phyloP scores from a whole-genome alignment of 2,113 vertebrate genomes.

The Macheiramphus alcinus region DNA sequence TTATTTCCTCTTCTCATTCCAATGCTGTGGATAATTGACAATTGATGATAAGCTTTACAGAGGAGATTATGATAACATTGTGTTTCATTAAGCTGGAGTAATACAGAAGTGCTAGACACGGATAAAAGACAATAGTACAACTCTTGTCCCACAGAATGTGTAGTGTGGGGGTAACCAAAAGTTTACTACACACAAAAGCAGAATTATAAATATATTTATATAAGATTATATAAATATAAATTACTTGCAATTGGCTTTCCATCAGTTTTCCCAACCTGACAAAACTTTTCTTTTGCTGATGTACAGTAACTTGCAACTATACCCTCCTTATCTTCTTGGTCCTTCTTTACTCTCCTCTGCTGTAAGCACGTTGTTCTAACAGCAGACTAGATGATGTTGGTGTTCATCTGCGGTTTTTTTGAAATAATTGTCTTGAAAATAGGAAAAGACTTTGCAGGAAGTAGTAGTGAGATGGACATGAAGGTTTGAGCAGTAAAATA shows the following conservation, averaged over 20 bases:
- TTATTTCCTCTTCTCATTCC: not conserved
- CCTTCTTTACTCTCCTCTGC: not conserved
- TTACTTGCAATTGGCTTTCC: not conserved
- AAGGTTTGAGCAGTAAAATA: not conserved
- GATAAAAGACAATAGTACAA: not conserved
- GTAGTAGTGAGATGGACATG: not conserved
- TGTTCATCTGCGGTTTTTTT: not conserved
- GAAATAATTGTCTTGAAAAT: not conserved
- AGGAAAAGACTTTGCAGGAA: not conserved
- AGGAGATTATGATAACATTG: not conserved
- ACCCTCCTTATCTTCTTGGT: not conserved
- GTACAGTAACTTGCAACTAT: not conserved
- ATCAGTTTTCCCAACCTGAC: not conserved
- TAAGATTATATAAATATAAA: not conserved
- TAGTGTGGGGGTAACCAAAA: not conserved
- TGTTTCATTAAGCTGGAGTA: not conserved
- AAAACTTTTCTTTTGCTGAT: not conserved
- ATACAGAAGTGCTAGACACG: not conserved
- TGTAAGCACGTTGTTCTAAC: not conserved
- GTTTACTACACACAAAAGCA: not conserved
- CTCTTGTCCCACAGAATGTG: not conserved
- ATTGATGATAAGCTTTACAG: not conserved
- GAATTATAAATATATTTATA: not conserved
- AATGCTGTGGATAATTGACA: not conserved
- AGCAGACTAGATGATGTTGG: not conserved